Base-by-base conservation (phyloP, 2,113 vertebrate species). In the Catharus fuscescens region DNA sequence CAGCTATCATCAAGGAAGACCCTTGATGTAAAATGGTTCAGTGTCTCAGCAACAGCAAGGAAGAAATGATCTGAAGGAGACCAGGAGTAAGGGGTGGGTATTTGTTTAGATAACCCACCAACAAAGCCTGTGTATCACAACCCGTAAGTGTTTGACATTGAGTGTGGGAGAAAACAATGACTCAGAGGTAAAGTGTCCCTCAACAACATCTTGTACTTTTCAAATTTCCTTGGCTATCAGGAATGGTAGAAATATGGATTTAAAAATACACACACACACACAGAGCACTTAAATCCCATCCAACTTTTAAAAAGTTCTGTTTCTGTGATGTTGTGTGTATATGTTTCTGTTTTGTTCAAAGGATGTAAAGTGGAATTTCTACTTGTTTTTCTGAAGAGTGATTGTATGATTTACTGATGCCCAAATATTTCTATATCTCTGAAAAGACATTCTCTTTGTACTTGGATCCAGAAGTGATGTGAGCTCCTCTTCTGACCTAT, bases 401-500 rank as follows among this genome's bases (percentile, higher is more conserved):
- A 38, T 29, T 38, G 12, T 52, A 32, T 38, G 5, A 54, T 53
- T 83, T 52, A 13, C 19, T 44, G 12, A 36, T 42, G 7, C 10
- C 10, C 9, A 78, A 78, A 67, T 36, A 78, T 21, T 91, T 47
- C 34, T 67, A 2, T 73, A 19, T 80, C 29, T 54, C 71, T 74
- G 14, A 77, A 73, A 14, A 53, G 6, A 12, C 38, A 8, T 73
- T 57, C 3, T 57, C 4, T 52, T 25, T 52, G 8, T 61, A 14
- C 10, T 59, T 3, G 6, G 74, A 80, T 93, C 50, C 90, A 78
- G 56, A 92, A 14, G 50, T 45, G 8, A 42, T 18, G 7, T 26
- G 66, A 83, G 50, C 82, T 97, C 61, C 76, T 83, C 44, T 26
- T 73, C 59, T 83, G 83, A 93, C 36, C 54, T 26, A 38, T 71